Base-by-base conservation (phyloP, 1,140 invertebrate species). In the Aphelenchoides fujianensis region DNA sequence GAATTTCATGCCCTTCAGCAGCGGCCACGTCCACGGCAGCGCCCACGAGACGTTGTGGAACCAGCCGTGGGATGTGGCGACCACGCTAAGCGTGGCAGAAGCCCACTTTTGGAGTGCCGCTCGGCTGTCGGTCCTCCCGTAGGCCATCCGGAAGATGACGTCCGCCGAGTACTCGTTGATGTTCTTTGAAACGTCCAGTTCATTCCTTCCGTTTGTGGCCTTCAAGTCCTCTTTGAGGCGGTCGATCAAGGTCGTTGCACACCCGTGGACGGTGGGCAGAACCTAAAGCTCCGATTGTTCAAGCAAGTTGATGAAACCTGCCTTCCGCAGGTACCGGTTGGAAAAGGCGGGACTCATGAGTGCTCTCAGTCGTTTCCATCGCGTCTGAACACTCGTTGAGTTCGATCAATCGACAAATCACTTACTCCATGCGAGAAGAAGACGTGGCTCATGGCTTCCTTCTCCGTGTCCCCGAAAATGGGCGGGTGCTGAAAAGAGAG, bases 291-390 rank as follows among this genome's bases (percentile, higher is more conserved):
- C 23, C 41, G 12, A 23, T 12, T 23, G 23, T 48, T 48, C 23
- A 23, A 48, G 23, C 12, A 12, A 48, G 23, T 48, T 12, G 23
- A 12, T 12, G 41, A 23, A 48, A 48, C 12, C 12, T 12, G 12
- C 12, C 41, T 12, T 48, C 23, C 23, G 23, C 12, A 23, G 23
- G 12, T 69, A 19, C 9, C 0, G 9, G 7, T n/a, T 72, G 0
- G 67, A 12, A 23, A 69, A 69, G 1, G 9, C 53, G 9, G 30
- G 27, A 72, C 34, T 69, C 9, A 23, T 9, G 59, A 69, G 16
- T 69, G 53, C 5, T 9, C 67, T 63, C n/a, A 68, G 30, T 9
- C 67, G 63, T 7, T 69, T 69, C 53, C 62, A 64, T 12, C 53
- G n/a, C n/a, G n/a, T n/a, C n/a, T n/a, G n/a, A n/a, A n/a, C n/a